Evolutionary conservation across 2,113 vertebrate genomes (phyloP).

Genomic region (Diadophis punctatus): DNA sequence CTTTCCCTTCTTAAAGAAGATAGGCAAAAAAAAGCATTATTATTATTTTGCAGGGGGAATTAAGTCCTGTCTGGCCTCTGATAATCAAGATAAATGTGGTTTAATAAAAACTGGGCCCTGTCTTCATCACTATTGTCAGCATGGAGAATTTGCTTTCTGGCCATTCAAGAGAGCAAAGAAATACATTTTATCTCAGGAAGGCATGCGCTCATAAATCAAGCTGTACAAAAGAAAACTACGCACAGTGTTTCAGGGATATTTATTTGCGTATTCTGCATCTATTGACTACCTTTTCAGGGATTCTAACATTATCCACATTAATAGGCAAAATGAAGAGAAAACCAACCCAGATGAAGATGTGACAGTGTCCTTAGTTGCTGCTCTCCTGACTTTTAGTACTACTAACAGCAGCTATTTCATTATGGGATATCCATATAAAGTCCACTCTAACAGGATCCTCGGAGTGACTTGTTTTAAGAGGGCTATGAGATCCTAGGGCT

Average conservation of each 20-base stretch:
- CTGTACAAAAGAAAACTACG: not conserved
- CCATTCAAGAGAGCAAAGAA: constrained; percentile 24
- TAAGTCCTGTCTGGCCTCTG: not conserved
- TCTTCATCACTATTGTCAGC: not conserved
- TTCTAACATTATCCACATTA: not conserved
- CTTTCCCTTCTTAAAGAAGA: constrained; percentile 41
- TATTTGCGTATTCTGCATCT: not conserved
- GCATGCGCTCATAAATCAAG: not conserved
- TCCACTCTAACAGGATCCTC: not conserved
- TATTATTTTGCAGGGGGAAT: constrained; percentile 14
- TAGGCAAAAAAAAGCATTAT: not conserved
- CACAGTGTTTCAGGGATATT: not conserved
- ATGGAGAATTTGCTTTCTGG: constrained; percentile 8
- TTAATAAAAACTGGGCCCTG: constrained; percentile 13
- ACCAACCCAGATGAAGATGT: not conserved
- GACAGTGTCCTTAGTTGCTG: not conserved
- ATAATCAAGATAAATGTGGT: constrained; percentile 24
- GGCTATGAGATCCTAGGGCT: not conserved
- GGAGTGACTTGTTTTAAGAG: not conserved
- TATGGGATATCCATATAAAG: not conserved
- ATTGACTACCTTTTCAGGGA: not conserved
- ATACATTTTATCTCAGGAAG: not conserved
- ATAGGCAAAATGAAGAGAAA: not conserved
- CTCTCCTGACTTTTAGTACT: not conserved
- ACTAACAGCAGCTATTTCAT: not conserved